Evolutionary conservation across 2,113 vertebrate genomes (phyloP).

Genomic region (Pheucticus melanocephalus): DNA sequence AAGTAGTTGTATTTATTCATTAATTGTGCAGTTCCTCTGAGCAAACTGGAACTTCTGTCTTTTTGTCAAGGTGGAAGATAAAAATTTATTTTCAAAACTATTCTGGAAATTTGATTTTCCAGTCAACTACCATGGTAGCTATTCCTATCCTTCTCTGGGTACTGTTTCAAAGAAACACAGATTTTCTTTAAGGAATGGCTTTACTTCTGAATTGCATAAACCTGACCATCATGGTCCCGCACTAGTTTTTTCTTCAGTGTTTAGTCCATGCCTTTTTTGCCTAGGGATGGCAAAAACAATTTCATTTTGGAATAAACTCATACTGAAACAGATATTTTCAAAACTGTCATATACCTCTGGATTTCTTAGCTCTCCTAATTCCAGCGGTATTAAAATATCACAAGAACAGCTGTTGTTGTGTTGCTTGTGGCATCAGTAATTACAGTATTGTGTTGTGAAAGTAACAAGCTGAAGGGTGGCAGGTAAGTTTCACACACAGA

Average conservation of each 20-base stretch:
- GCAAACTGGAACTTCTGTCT: not conserved
- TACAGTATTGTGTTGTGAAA: not conserved
- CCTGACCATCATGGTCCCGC: not conserved
- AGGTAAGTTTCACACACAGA: not conserved
- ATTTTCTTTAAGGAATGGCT: not conserved
- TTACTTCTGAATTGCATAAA: not conserved
- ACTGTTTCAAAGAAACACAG: not conserved
- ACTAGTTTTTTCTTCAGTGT: not conserved
- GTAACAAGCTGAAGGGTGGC: not conserved
- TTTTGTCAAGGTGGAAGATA: not conserved
- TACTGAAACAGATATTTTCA: slow-evolving; percentile 41
- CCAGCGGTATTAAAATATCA: slow-evolving; percentile 29
- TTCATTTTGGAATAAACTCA: not conserved
- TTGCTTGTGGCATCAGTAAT: not conserved
- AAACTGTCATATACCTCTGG: slow-evolving; percentile 15
- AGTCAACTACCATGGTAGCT: not conserved
- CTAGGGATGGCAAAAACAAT: not conserved
- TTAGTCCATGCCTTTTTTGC: not conserved
- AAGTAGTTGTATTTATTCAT: not conserved
- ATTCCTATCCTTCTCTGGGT: not conserved
- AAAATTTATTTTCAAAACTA: not conserved
- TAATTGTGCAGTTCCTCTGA: not conserved
- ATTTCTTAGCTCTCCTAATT: slow-evolving; percentile 22
- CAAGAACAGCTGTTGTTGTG: slow-evolving; percentile 30
- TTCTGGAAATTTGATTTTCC: not conserved